phyloP scores from a whole-genome alignment of 2,797 vertebrate genomes.

The Cyclura pinguis region DNA sequence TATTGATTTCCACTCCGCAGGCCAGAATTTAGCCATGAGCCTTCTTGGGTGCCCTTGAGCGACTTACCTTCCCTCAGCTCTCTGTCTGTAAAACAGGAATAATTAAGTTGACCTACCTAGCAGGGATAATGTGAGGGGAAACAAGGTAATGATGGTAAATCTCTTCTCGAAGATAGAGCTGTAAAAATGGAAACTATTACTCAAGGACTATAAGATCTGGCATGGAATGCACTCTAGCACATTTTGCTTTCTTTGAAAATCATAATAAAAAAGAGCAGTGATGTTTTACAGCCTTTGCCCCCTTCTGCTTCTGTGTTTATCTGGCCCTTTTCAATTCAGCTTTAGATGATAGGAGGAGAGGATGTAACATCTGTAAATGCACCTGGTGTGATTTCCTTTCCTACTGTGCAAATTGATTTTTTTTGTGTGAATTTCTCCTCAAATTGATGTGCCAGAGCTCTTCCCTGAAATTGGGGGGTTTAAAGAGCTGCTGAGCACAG shows the following conservation, averaged over 20 bases:
- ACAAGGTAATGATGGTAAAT: slow-evolving; percentile 14
- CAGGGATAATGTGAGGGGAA: background rate
- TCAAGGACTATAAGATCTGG: background rate
- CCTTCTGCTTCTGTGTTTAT: background rate
- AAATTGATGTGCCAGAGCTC: background rate
- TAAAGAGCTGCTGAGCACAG: background rate
- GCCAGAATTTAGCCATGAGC: background rate
- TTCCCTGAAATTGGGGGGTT: background rate
- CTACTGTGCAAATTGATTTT: slow-evolving; percentile 40
- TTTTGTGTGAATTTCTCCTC: slow-evolving; percentile 31
- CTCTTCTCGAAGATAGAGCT: background rate
- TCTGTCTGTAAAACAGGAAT: slow-evolving; percentile 2
- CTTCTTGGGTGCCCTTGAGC: background rate
- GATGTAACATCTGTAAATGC: slow-evolving; percentile 22
- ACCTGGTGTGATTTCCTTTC: slow-evolving; percentile 18
- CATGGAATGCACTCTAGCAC: background rate
- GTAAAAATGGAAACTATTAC: background rate
- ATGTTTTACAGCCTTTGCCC: slow-evolving; percentile 29
- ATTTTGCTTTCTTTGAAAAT: slow-evolving; percentile 1
- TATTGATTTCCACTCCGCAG: background rate
- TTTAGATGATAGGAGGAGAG: background rate
- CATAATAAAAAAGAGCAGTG: slow-evolving; percentile 10
- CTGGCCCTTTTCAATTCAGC: slow-evolving; percentile 22
- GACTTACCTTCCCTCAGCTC: background rate
- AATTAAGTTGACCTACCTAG: slow-evolving; percentile 18